Evolutionary conservation across 1,140 invertebrate genomes (phyloP).

Genomic region (Apis florea): DNA sequence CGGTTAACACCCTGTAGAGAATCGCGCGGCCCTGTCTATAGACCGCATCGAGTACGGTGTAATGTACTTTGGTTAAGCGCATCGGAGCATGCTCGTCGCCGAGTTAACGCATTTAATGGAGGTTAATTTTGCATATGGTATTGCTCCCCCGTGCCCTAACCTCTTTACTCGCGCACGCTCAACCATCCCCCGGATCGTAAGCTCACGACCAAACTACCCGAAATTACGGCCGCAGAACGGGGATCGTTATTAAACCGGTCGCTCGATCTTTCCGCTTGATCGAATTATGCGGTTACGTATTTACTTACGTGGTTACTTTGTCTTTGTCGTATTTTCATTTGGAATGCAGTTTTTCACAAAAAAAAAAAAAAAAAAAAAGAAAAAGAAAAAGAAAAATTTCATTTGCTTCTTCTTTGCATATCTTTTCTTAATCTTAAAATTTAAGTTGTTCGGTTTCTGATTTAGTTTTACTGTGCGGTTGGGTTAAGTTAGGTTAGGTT

Average conservation of each 20-base stretch:
- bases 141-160: slow-evolving; percentile 66
- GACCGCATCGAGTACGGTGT: slow-evolving; percentile 65
- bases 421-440: too few species aligned
- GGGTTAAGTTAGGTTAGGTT: too few species aligned
- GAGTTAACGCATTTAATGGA: slow-evolving; percentile 73
- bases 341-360: too few species aligned
- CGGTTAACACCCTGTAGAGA: slow-evolving; percentile 49
- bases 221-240: slow-evolving; percentile 56
- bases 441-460: too few species aligned
- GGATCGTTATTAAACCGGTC: slow-evolving; percentile 60
- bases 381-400: too few species aligned
- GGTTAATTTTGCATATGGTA: slow-evolving; percentile 71
- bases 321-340: too few species aligned
- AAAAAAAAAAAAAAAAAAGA: too few species aligned
- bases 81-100: slow-evolving; percentile 71
- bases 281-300: slow-evolving; percentile 44
- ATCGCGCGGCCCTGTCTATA: slow-evolving; percentile 22
- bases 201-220: slow-evolving; percentile 62
- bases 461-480: too few species aligned
- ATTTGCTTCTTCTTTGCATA: too few species aligned
- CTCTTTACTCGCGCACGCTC: slow-evolving; percentile 63
- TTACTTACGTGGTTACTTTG: not conserved
- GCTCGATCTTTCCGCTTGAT: slow-evolving; percentile 56
- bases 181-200: slow-evolving; percentile 53
- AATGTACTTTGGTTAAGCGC: slow-evolving; percentile 72